A percentile compares a stretch with the other conserved stretches of the same genome.
phyloP scores from a whole-genome alignment of 2,888 invertebrate genomes.

The Xestobium rufovillosum region DNA sequence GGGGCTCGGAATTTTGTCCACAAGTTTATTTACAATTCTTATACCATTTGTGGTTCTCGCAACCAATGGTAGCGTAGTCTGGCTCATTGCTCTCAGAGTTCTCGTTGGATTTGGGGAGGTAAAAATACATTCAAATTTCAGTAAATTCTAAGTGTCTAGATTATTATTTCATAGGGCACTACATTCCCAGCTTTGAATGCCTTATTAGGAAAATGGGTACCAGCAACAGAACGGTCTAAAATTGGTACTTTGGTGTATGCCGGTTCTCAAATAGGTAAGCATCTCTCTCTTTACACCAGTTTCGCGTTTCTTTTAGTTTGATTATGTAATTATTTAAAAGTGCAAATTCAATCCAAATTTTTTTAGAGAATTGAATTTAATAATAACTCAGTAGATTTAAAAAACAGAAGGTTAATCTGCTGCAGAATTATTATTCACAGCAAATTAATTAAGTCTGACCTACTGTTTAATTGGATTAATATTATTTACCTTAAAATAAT shows the following conservation, averaged over 20 bases:
- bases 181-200: conserved; percentile 79
- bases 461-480: too few relatives aligned
- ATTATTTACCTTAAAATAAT: too few relatives aligned
- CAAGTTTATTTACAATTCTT: conserved; percentile 73
- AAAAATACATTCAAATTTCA: conserved; percentile 20
- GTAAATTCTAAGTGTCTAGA: background rate
- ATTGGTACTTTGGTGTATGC: conserved; percentile 74
- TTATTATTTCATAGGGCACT: conserved; percentile 53
- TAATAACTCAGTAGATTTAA: too few relatives aligned
- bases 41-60: conserved; percentile 61
- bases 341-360: background rate
- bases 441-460: too few relatives aligned
- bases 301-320: too few relatives aligned
- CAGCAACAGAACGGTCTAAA: conserved; percentile 65
- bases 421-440: too few relatives aligned
- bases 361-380: background rate
- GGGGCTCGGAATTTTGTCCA: conserved; percentile 72
- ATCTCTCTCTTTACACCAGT: too few relatives aligned
- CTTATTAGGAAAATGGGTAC: conserved; percentile 73
- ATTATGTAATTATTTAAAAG: too few relatives aligned
- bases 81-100: conserved; percentile 65
- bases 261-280: conserved; percentile 59
- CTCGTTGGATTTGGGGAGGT: conserved; percentile 78
- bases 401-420: too few relatives aligned
- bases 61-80: conserved; percentile 61